Conservation (phyloP, 2,888 invertebrate genomes). For the Drosophila barbarae region DNA sequence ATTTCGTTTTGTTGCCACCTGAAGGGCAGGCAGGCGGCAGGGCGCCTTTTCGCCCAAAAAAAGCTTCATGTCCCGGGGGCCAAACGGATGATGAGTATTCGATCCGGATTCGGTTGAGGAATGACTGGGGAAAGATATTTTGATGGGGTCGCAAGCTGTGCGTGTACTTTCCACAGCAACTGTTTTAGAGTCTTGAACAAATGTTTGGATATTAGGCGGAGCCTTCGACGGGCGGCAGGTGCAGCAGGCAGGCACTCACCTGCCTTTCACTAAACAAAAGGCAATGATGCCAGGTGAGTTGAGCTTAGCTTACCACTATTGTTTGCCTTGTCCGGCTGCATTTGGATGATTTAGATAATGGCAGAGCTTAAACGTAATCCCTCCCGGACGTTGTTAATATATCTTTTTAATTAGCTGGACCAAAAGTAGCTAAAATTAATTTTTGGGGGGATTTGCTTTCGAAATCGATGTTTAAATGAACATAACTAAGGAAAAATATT, state of each 20-base stretch:
- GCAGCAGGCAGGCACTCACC: slow-evolving; percentile 28
- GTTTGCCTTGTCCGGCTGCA: slow-evolving; percentile 27
- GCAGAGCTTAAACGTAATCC: slow-evolving; percentile 19
- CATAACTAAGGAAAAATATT: not conserved
- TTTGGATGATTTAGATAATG: slow-evolving; percentile 31
- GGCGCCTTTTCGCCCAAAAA: slow-evolving; percentile 19
- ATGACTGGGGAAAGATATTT: slow-evolving; percentile 32
- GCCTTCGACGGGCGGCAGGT: slow-evolving; percentile 34
- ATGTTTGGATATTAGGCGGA: slow-evolving; percentile 45
- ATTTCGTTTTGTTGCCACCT: slow-evolving; percentile 60
- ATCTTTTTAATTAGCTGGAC: slow-evolving; percentile 26
- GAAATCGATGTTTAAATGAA: not conserved
- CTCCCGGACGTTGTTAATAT: slow-evolving; percentile 12
- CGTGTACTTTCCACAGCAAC: slow-evolving; percentile 36
- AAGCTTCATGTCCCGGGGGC: slow-evolving; percentile 17
- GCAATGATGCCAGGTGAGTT: slow-evolving; percentile 42
- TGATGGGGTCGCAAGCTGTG: slow-evolving; percentile 31
- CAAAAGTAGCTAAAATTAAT: slow-evolving; percentile 11
- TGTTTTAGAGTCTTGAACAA: slow-evolving; percentile 31
- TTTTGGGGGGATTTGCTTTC: not conserved
- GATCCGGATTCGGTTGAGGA: slow-evolving; percentile 30
- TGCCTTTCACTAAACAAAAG: slow-evolving; percentile 67
- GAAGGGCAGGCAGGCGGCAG: slow-evolving; percentile 19
- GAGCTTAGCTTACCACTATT: slow-evolving; percentile 20
- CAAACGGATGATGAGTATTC: slow-evolving; percentile 6